Conservation (phyloP, 2,888 invertebrate species). For the Brachyptera risi region DNA sequence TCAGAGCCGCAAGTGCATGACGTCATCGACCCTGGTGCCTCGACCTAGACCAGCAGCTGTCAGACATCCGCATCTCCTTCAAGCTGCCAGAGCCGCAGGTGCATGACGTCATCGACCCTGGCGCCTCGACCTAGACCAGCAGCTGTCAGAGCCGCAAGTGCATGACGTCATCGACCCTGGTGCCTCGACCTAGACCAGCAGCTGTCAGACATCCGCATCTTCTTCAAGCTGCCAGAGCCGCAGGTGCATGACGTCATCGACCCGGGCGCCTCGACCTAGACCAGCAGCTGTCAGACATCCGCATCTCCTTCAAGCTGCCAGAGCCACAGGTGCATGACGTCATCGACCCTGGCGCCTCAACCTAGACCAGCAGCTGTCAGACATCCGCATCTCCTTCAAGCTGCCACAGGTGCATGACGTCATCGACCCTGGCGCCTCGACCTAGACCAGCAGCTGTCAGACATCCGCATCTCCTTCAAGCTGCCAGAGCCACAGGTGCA, state of each 20-base stretch:
- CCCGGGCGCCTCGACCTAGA: slow-evolving; percentile 45
- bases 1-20: slow-evolving; percentile 50
- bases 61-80: slow-evolving; percentile 55
- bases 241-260: slow-evolving; percentile 15
- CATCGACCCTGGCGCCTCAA: neutral
- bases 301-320: slow-evolving; percentile 34
- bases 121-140: slow-evolving; percentile 55
- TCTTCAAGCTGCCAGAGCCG: slow-evolving; percentile 35
- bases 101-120: neutral
- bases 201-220: slow-evolving; percentile 61
- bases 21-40: neutral
- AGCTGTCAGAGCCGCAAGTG: slow-evolving; percentile 56
- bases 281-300: slow-evolving; percentile 72
- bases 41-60: slow-evolving; percentile 63
- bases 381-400: slow-evolving; percentile 50
- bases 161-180: neutral
- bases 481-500: slow-evolving; percentile 33
- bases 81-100: slow-evolving; percentile 34
- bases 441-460: slow-evolving; percentile 68
- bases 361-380: slow-evolving; percentile 68
- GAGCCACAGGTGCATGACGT: slow-evolving; percentile 23
- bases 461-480: slow-evolving; percentile 50
- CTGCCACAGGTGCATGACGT: slow-evolving; percentile 32
- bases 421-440: neutral
- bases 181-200: slow-evolving; percentile 57